These are phyloP conservation scores for Cepaea hortensis DNA, from an alignment of 2,888 invertebrate species.

Conservation along the genomic window DNA sequence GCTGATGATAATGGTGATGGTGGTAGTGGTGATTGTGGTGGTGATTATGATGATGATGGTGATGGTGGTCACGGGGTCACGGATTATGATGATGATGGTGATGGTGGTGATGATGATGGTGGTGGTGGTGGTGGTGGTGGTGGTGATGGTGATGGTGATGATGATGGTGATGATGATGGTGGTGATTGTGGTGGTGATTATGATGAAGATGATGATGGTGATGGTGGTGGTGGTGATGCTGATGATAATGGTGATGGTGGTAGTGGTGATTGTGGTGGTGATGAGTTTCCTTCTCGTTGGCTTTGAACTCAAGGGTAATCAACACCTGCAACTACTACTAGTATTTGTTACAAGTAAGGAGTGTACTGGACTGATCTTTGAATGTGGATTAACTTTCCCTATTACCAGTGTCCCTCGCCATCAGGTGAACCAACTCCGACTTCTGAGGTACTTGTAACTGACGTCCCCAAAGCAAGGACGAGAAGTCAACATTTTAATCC, in stretches of 20 bases:
- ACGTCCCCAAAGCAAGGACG: too few relatives aligned
- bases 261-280: neutral
- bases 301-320: too few relatives aligned
- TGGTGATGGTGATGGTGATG: neutral
- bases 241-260: neutral
- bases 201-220: neutral
- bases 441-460: too few relatives aligned
- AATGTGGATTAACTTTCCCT: too few relatives aligned
- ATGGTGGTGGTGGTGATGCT: neutral
- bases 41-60: neutral
- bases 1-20: neutral
- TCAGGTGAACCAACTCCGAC: too few relatives aligned
- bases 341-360: too few relatives aligned
- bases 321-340: too few relatives aligned
- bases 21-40: neutral
- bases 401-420: too few relatives aligned
- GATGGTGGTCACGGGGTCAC: neutral
- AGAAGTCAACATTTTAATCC: too few relatives aligned
- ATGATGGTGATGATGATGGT: constrained; percentile 1
- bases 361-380: too few relatives aligned
- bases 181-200: neutral
- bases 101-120: neutral
- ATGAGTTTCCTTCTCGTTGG: neutral
- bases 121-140: neutral
- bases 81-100: neutral